Base-by-base conservation (phyloP, 2,797 vertebrate genomes). In the Perodicticus potto region DNA sequence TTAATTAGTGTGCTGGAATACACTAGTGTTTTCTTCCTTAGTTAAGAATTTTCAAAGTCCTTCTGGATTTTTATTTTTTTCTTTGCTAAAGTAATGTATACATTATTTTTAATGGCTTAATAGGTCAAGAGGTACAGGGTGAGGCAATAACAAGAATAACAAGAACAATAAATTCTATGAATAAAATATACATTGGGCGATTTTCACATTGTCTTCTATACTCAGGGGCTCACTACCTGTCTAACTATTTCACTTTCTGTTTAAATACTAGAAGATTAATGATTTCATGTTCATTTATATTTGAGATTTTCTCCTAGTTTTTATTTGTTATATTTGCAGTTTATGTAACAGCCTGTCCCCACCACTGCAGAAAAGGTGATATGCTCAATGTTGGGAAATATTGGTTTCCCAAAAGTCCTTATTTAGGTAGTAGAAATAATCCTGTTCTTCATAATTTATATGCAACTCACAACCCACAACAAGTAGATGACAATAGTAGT, bases 281-380 rank as follows among this genome's bases (percentile, higher is more conserved):
- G 0, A 57, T 40, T 80, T 29, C 63, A 3, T 45, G 9, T 77
- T 77, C 43, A 49, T 84, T 94, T 80, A 10, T 49, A 80, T 55
- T 61, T 80, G 57, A 78, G 5, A 67, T 23, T 86, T 91, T 77
- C 29, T 72, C 19, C 70, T 14, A 59, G 3, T 0, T 88, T 89
- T 82, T 93, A 20, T 93, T 88, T 53, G 20, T 61, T 81, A 0
- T 86, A 86, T 82, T 82, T 80, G 40, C 17, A 43, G 13, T 59
- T 89, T 80, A 0, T 87, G 80, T 80, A 69, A 49, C 6, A 78
- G 12, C 7, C 19, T 65, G 6, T 45, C 11, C 12, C 13, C 3
- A 49, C 0, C 16, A 67, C 4, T 43, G 3, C 1, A 5, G 7
- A n/a, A 45, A 77, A 59, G n/a, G 37, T 32, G 4, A 1, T 45